Percentiles rank a stretch among this genome's conserved stretches.
Evolutionary conservation across 2,113 vertebrate genomes (phyloP).

Genomic region (Furnarius figulus): DNA sequence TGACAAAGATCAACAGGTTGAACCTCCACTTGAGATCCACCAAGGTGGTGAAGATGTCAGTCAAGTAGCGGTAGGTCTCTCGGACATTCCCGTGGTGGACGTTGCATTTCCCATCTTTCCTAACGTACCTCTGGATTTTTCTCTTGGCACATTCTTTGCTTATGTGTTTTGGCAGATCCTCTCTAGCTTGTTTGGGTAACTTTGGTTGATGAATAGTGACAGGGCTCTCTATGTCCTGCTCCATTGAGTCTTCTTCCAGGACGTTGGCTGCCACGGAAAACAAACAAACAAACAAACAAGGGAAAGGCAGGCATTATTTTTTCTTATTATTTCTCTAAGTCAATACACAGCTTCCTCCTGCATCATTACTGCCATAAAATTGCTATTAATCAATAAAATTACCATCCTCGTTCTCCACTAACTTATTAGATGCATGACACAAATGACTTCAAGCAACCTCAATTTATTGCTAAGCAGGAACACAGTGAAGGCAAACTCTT

Average conservation of each 20-base stretch:
- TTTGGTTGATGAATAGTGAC: constrained; percentile 86
- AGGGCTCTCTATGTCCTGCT: constrained; percentile 97
- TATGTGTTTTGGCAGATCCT: constrained; percentile 86
- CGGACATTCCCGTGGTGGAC: constrained; percentile 96
- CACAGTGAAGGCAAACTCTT: neutral
- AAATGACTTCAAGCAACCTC: neutral
- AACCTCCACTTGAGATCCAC: constrained; percentile 98
- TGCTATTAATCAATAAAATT: neutral
- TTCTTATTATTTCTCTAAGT: neutral
- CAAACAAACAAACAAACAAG: neutral
- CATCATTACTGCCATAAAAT: neutral
- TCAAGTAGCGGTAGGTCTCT: constrained; percentile 96
- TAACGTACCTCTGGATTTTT: constrained; percentile 94
- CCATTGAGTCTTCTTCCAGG: constrained; percentile 88
- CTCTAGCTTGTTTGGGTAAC: constrained; percentile 89
- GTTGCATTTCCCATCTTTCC: constrained; percentile 98
- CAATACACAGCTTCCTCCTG: neutral
- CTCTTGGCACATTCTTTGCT: constrained; percentile 81
- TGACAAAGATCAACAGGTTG: constrained; percentile 95
- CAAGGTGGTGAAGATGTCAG: constrained; percentile 97
- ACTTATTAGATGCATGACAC: neutral
- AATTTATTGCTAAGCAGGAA: neutral
- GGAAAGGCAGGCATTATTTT: constrained; percentile 49
- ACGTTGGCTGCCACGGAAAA: constrained; percentile 81
- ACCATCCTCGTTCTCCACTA: neutral